phyloP scores from a whole-genome alignment of 2,113 vertebrate species.

The Brachyhypopomus occidentalis region DNA sequence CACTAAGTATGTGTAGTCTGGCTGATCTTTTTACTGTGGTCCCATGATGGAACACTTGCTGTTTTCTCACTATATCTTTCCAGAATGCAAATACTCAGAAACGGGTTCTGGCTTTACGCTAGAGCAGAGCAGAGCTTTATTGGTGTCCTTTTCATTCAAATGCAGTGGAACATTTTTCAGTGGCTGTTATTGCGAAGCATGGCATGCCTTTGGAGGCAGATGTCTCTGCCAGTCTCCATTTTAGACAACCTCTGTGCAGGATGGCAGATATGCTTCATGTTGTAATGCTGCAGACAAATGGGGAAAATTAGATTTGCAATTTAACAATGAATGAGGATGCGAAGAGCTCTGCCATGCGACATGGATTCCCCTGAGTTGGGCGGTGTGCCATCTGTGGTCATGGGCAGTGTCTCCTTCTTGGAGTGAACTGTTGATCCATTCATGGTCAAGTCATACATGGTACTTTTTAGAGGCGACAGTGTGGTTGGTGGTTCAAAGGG shows the following conservation, averaged over 20 bases:
- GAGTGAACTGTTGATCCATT: neutral
- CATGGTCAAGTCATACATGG: neutral
- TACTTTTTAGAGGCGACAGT: too few relatives aligned
- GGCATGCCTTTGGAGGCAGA: neutral
- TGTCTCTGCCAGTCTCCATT: constrained; percentile 17
- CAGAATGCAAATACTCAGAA: constrained; percentile 23
- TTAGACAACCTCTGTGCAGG: constrained; percentile 12
- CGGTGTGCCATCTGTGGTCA: neutral
- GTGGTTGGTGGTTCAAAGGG: too few relatives aligned
- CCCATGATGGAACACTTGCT: constrained; percentile 18
- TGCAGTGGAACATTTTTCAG: constrained; percentile 12
- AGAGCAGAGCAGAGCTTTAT: constrained; percentile 24
- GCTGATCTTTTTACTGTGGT: neutral
- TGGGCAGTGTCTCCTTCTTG: neutral
- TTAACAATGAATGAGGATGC: neutral
- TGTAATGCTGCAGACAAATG: constrained; percentile 14
- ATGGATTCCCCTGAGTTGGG: neutral
- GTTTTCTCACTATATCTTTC: constrained; percentile 42
- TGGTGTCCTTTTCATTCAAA: constrained; percentile 41
- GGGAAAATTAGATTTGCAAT: neutral
- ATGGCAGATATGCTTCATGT: neutral
- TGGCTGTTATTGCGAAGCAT: constrained; percentile 44
- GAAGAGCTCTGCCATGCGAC: neutral
- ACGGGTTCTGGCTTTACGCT: constrained; percentile 17
- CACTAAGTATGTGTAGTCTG: neutral